These are phyloP conservation scores for Camptogramma bilineatum DNA, from an alignment of 2,888 invertebrate species.

Conservation along the genomic window DNA sequence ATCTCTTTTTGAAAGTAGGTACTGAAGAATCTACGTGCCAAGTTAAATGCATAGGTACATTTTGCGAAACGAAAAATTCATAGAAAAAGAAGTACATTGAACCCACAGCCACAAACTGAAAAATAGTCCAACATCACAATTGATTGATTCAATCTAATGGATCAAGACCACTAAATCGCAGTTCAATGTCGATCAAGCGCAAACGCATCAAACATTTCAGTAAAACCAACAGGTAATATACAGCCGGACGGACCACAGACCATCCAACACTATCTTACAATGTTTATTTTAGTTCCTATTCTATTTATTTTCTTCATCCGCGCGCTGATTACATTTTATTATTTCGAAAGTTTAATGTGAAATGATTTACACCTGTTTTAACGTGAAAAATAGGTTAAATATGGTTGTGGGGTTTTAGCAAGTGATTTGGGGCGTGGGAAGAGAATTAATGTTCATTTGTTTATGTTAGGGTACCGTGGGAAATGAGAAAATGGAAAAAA, in stretches of 20 bases:
- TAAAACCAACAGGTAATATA: constrained; percentile 81
- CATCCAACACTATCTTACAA: constrained; percentile 17
- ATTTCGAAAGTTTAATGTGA: constrained; percentile 50
- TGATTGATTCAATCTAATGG: constrained; percentile 33
- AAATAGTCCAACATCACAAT: not conserved
- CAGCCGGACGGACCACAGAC: constrained; percentile 55
- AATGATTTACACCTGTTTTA: constrained; percentile 46
- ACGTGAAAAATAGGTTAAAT: constrained; percentile 35
- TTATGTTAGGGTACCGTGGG: constrained; percentile 12
- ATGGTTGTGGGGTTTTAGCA: constrained; percentile 28
- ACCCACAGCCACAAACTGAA: too few relatives aligned
- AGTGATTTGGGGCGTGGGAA: constrained; percentile 26
- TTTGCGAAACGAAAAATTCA: too few relatives aligned
- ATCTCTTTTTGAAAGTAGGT: too few relatives aligned
- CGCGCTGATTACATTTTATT: constrained; percentile 76
- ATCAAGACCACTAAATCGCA: constrained; percentile 49
- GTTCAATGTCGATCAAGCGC: constrained; percentile 71
- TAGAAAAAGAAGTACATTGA: too few relatives aligned
- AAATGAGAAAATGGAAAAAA: not conserved
- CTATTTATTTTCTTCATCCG: constrained; percentile 71
- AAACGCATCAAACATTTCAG: constrained; percentile 80
- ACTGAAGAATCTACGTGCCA: too few relatives aligned
- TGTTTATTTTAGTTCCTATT: constrained; percentile 74
- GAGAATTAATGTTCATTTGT: constrained; percentile 16
- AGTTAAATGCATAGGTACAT: too few relatives aligned